A percentile compares a stretch with the other conserved stretches of the same genome.
Evolutionary conservation across 2,888 invertebrate genomes (phyloP).

Genomic region (Meganola albula): DNA sequence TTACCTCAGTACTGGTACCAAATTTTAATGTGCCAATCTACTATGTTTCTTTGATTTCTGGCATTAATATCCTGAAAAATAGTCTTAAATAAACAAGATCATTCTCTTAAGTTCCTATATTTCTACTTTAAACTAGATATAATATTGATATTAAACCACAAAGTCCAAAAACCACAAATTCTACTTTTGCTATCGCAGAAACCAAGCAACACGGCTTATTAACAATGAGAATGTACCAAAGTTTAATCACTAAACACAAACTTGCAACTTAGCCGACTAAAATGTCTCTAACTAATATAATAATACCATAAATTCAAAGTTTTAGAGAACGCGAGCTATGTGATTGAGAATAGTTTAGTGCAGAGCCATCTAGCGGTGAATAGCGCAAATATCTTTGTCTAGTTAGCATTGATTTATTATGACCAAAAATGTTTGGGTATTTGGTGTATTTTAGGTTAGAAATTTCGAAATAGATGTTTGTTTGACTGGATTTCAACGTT

Average conservation of each 20-base stretch:
- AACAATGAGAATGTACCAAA: constrained; percentile 27
- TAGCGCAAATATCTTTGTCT: constrained; percentile 33
- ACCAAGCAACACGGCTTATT: constrained; percentile 12
- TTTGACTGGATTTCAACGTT: neutral
- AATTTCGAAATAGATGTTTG: constrained; percentile 11
- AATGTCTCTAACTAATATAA: constrained; percentile 28
- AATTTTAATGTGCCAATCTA: too few species aligned
- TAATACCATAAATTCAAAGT: constrained; percentile 58
- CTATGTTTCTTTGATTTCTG: too few species aligned
- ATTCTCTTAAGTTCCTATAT: too few species aligned
- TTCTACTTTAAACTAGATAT: too few species aligned
- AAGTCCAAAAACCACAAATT: constrained; percentile 22
- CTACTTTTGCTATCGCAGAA: constrained; percentile 29
- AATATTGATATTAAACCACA: too few species aligned
- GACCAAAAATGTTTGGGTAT: constrained; percentile 25
- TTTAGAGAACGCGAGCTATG: constrained; percentile 32
- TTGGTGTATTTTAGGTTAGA: constrained; percentile 16
- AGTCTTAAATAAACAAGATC: too few species aligned
- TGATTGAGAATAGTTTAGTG: constrained; percentile 38
- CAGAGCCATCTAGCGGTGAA: constrained; percentile 51
- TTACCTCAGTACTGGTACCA: too few species aligned
- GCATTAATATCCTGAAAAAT: too few species aligned
- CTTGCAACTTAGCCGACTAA: constrained; percentile 30
- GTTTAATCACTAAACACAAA: constrained; percentile 51
- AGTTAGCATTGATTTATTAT: constrained; percentile 33